Base-by-base conservation (phyloP, 2,888 invertebrate species). In the Heteromyza rotundicornis region DNA sequence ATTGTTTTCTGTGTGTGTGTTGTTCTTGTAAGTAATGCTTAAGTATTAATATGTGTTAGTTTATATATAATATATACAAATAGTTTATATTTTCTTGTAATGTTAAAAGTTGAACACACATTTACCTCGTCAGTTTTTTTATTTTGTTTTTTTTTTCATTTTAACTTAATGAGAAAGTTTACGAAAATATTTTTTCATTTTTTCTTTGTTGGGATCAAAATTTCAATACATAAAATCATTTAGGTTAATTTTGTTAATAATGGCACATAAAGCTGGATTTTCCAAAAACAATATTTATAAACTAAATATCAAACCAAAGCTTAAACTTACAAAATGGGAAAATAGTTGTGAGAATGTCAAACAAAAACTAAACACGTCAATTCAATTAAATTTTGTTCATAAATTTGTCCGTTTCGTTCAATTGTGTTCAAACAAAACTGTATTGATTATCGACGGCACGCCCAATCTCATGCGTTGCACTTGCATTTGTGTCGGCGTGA, bases 401-500 rank as follows among this genome's bases (percentile, higher is more conserved):
- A n/a, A n/a, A n/a, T n/a, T n/a, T n/a, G n/a, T n/a, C n/a, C n/a
- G n/a, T n/a, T n/a, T n/a, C n/a, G n/a, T n/a, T n/a, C n/a, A n/a
- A n/a, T n/a, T n/a, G 16, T 57, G 5, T 67, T 84, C 84, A 89
- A 66, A 89, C 89, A 82, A 89, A 91, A 78, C 89, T 90, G 83
- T 94, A 94, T 69, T 92, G 92, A 84, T 94, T 94, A 81, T 94
- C 94, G 16, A 94, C 88, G 22, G 94, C 94, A 60, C 93, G 79
- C 19, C 81, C 82, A 27, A 72, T 73, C 64, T 74, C 76, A 49
- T 69, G 65, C n/a, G 72, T 61, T 32, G 59, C 52, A 24, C 24
- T 52, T 52, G 63, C 57, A 24, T 71, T 63, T 61, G 63, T 70
- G 61, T 23, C 73, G 72, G 35, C 23, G 19, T 49, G 62, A 22